phyloP scores from a whole-genome alignment of 2,888 invertebrate genomes.

The Tryphoninae sp. region DNA sequence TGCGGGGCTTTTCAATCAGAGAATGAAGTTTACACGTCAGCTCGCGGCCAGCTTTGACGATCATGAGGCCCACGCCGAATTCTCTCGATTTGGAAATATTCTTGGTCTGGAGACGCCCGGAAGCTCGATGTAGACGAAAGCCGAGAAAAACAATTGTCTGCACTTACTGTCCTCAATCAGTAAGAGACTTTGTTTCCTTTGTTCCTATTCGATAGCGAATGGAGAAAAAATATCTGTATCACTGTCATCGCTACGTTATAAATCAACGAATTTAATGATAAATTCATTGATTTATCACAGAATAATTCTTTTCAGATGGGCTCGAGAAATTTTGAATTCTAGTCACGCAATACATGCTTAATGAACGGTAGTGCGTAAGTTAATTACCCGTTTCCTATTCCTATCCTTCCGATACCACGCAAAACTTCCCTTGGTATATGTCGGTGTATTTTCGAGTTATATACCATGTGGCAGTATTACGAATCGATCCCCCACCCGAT shows the following conservation, averaged over 20 bases:
- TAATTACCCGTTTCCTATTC: slow-evolving; percentile 43
- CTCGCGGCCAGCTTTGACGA: slow-evolving; percentile 71
- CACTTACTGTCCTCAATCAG: slow-evolving; percentile 67
- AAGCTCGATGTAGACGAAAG: slow-evolving; percentile 72
- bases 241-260: background rate
- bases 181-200: slow-evolving; percentile 15
- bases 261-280: background rate
- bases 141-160: slow-evolving; percentile 74
- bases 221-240: slow-evolving; percentile 12
- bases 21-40: slow-evolving; percentile 78
- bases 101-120: slow-evolving; percentile 30
- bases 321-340: slow-evolving; percentile 21
- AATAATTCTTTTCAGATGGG: background rate
- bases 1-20: slow-evolving; percentile 80
- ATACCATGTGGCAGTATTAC: background rate
- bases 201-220: slow-evolving; percentile 9
- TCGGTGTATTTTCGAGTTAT: slow-evolving; percentile 21
- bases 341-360: slow-evolving; percentile 38
- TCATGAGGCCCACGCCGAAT: slow-evolving; percentile 38
- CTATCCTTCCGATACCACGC: slow-evolving; percentile 43
- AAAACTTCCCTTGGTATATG: slow-evolving; percentile 14
- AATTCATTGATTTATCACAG: background rate
- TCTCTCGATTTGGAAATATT: slow-evolving; percentile 56
- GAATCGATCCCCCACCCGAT: background rate
- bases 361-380: slow-evolving; percentile 45